phyloP scores from a whole-genome alignment of 2,113 vertebrate species.

The Paracanthobrama guichenoti region DNA sequence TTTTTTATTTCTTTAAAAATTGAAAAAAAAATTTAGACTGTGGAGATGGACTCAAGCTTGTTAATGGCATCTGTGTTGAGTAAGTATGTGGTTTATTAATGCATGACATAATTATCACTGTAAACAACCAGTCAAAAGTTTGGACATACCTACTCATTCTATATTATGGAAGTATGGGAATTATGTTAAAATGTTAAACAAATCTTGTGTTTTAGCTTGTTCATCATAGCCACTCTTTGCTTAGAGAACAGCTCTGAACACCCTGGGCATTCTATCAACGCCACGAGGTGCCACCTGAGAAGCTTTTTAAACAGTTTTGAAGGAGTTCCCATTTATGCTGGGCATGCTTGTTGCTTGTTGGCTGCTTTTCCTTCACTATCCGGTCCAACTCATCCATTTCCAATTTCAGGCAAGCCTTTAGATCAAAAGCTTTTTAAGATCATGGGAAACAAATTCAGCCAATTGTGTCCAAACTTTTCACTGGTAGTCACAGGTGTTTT shows the following conservation, averaged over 20 bases:
- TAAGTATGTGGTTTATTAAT: slow-evolving; percentile 66
- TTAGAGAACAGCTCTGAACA: not conserved
- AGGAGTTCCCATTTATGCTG: not conserved
- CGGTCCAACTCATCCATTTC: not conserved
- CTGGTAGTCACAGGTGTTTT: not conserved
- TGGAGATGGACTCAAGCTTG: slow-evolving; percentile 88
- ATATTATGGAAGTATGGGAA: not conserved
- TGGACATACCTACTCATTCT: not conserved
- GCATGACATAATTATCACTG: not conserved
- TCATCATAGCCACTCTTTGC: not conserved
- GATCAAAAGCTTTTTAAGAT: not conserved
- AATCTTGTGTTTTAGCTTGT: not conserved
- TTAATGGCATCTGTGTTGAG: slow-evolving; percentile 89
- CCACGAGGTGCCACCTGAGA: not conserved
- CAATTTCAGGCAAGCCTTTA: not conserved
- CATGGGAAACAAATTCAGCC: not conserved
- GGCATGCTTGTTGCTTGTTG: not conserved
- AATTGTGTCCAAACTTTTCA: not conserved
- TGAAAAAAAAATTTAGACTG: slow-evolving; percentile 88
- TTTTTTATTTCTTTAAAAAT: slow-evolving; percentile 1
- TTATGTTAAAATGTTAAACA: not conserved
- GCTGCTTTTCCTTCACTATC: not conserved
- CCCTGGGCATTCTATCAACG: not conserved
- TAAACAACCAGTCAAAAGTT: not conserved
- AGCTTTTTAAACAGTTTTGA: not conserved